A percentile compares a stretch with the other conserved stretches of the same genome.
Evolutionary conservation across 1,140 invertebrate species (phyloP).

Genomic region (Bombus affinis): DNA sequence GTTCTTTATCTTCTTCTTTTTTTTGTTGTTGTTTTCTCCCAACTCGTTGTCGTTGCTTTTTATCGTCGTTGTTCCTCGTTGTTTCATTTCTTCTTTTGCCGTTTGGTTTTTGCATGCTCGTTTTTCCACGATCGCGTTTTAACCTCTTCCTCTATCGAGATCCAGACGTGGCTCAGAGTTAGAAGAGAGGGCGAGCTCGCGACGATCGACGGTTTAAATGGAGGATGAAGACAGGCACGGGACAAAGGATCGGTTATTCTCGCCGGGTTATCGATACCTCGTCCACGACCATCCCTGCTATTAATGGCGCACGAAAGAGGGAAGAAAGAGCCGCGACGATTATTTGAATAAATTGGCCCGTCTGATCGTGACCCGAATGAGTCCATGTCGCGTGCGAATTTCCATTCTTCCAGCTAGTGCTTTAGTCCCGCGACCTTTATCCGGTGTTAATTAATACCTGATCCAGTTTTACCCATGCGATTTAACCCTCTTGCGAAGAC

Average conservation of each 20-base stretch:
- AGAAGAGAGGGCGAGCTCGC: not conserved
- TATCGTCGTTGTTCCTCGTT: not conserved
- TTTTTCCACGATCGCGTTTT: not conserved
- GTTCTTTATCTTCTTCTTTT: not conserved
- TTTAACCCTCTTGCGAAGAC: not conserved
- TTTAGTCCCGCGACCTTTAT: not conserved
- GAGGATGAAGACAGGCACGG: not conserved
- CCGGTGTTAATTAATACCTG: not conserved
- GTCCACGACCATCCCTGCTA: conserved; percentile 14
- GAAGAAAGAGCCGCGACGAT: conserved; percentile 29
- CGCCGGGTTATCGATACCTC: conserved; percentile 28
- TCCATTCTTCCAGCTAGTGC: not conserved
- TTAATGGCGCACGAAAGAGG: conserved; percentile 6
- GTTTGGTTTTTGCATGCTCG: not conserved
- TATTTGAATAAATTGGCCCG: conserved; percentile 39
- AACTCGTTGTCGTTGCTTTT: not conserved
- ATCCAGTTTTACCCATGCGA: not conserved
- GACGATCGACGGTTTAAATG: no score
- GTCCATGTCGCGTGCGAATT: not conserved
- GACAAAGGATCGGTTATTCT: conserved; percentile 27
- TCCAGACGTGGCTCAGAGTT: not conserved
- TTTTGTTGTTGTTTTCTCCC: not conserved
- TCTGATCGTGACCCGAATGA: conserved; percentile 34
- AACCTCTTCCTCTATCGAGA: not conserved
- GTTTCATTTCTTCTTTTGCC: not conserved